Conservation (phyloP, 2,888 invertebrate species). For the Scelioninae gen. 1 region DNA sequence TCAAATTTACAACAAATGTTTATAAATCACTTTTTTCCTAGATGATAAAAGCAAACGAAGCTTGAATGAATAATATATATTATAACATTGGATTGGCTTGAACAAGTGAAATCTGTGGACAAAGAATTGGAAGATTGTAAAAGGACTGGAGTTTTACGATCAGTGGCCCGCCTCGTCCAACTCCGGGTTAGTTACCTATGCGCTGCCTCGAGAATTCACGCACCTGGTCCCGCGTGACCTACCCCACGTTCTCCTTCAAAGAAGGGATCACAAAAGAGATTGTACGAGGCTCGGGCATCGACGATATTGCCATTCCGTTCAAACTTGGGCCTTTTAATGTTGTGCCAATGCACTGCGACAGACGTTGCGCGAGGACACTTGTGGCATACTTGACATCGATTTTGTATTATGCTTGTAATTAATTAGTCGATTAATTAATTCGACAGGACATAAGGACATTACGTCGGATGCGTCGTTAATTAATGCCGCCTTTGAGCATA, state of each 20-base stretch:
- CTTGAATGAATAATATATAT: too few species aligned
- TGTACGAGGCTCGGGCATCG: slow-evolving; percentile 50
- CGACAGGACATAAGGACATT: neutral
- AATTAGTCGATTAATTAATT: slow-evolving; percentile 31
- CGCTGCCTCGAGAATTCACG: slow-evolving; percentile 53
- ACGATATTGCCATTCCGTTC: slow-evolving; percentile 38
- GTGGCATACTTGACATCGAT: slow-evolving; percentile 5
- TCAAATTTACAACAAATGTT: too few species aligned
- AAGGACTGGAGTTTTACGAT: slow-evolving; percentile 35
- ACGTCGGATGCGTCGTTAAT: neutral
- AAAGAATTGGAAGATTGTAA: slow-evolving; percentile 8
- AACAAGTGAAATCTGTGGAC: too few species aligned
- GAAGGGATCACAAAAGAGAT: slow-evolving; percentile 74
- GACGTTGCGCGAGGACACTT: slow-evolving; percentile 25
- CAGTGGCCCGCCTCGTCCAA: slow-evolving; percentile 35
- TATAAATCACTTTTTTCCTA: too few species aligned
- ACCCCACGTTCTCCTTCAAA: slow-evolving; percentile 72
- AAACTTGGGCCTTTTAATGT: slow-evolving; percentile 26
- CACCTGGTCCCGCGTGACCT: slow-evolving; percentile 72
- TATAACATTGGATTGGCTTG: too few species aligned
- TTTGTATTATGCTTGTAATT: neutral
- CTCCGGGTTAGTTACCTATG: slow-evolving; percentile 66
- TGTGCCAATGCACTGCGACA: slow-evolving; percentile 9
- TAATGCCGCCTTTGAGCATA: slow-evolving; percentile 11
- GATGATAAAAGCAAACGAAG: too few species aligned